Conservation (phyloP, 1,140 invertebrate genomes). For the Calliopsis andreniformis region DNA sequence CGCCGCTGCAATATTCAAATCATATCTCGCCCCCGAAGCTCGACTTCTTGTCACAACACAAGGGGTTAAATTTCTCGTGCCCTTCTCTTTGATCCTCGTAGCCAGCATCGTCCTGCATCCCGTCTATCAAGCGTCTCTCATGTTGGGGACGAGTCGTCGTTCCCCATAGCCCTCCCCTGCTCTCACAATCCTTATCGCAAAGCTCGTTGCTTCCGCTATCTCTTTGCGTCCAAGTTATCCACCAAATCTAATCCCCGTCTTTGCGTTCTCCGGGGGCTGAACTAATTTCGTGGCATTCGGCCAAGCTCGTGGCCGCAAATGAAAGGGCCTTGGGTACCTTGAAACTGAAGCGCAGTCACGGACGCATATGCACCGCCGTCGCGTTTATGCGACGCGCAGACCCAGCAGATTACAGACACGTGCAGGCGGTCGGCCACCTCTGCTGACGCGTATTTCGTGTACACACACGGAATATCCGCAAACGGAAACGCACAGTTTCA, state of each 20-base stretch:
- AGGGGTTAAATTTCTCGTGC: too few relatives aligned
- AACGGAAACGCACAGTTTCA: constrained; percentile 31
- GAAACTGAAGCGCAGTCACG: neutral
- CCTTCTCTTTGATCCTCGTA: too few relatives aligned
- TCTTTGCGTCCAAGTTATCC: neutral
- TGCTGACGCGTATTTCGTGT: constrained; percentile 43
- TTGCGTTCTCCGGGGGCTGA: neutral
- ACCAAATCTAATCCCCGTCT: neutral
- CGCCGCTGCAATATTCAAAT: too few relatives aligned
- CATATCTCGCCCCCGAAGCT: too few relatives aligned
- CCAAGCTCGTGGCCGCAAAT: constrained; percentile 13
- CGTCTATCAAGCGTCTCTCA: too few relatives aligned
- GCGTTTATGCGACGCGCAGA: constrained; percentile 39
- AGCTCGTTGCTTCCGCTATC: neutral
- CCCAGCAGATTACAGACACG: constrained; percentile 33
- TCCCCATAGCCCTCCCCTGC: too few relatives aligned
- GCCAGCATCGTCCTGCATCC: too few relatives aligned
- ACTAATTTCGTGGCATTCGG: constrained; percentile 25
- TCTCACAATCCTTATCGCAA: neutral
- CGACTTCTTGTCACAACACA: too few relatives aligned
- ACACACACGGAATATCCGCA: constrained; percentile 26
- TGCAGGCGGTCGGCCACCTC: constrained; percentile 8
- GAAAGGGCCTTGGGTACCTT: neutral
- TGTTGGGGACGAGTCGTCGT: too few relatives aligned
- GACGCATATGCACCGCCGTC: constrained; percentile 24